Evolutionary conservation across 2,888 invertebrate genomes (phyloP).

Genomic region (Sceliomorpha sp.): DNA sequence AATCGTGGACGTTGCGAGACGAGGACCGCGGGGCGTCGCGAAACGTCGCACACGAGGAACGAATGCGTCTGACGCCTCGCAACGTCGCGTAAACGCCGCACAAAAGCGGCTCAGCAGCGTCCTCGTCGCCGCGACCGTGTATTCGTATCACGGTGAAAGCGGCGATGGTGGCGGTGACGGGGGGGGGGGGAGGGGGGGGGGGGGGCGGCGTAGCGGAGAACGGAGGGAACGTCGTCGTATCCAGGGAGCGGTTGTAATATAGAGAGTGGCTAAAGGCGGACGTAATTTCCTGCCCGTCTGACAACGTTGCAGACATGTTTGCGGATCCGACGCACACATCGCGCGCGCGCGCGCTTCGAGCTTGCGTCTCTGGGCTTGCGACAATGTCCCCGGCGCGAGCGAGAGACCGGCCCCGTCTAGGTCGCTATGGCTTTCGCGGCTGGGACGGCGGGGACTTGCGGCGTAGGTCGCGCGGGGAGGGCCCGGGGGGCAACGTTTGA

Average conservation of each 20-base stretch:
- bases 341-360: conserved; percentile 19
- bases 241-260: conserved; percentile 71
- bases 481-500: no score
- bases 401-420: conserved; percentile 35
- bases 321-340: conserved; percentile 73
- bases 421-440: conserved; percentile 21
- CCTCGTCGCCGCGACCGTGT: neutral
- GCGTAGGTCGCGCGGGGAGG: no score
- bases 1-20: conserved; percentile 36
- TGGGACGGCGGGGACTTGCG: conserved; percentile 56
- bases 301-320: conserved; percentile 78
- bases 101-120: conserved; percentile 4
- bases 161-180: conserved; percentile 27
- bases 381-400: conserved; percentile 65
- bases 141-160: conserved; percentile 31
- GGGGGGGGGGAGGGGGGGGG: conserved; percentile 11
- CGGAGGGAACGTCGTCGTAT: no score
- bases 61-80: no score
- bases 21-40: conserved; percentile 31
- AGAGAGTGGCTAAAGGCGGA: conserved; percentile 75
- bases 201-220: no score
- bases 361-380: conserved; percentile 47
- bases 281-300: conserved; percentile 80
- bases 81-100: no score
- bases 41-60: conserved; percentile 22